Conservation (phyloP, 2,113 vertebrate genomes). For the Polypterus bichir region DNA sequence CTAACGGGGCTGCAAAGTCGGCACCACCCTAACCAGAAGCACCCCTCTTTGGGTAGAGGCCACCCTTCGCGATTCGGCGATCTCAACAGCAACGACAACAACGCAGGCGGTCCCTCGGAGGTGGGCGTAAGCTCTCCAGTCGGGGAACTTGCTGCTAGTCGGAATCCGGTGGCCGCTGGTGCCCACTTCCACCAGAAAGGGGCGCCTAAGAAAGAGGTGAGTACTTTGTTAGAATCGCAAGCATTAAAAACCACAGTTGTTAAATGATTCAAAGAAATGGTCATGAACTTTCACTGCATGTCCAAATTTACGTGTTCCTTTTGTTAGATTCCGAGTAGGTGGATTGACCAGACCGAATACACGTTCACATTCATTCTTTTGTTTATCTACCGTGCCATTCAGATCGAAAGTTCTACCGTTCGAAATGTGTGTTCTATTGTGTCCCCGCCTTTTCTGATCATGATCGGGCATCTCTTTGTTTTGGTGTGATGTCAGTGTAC, state of each 20-base stretch:
- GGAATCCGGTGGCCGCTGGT: slow-evolving; percentile 7
- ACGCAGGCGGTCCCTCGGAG: not conserved
- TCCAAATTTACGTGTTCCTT: not conserved
- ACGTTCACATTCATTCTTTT: not conserved
- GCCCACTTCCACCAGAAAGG: slow-evolving; percentile 26
- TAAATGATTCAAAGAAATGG: too few species aligned
- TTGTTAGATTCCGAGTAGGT: not conserved
- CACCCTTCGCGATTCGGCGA: slow-evolving; percentile 28
- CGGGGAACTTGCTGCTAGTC: slow-evolving; percentile 8
- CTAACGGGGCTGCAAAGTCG: slow-evolving; percentile 16
- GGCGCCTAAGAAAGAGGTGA: slow-evolving; percentile 35
- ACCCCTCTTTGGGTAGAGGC: slow-evolving; percentile 21
- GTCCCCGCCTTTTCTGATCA: too few species aligned
- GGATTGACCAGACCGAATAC: not conserved
- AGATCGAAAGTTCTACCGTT: too few species aligned
- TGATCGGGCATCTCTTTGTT: too few species aligned
- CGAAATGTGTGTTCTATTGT: too few species aligned
- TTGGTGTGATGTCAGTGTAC: too few species aligned
- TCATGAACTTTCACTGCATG: not conserved
- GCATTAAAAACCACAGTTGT: too few species aligned
- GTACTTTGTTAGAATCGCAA: not conserved
- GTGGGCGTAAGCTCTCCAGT: slow-evolving; percentile 5
- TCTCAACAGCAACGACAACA: slow-evolving; percentile 32
- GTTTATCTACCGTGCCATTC: not conserved
- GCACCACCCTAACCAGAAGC: slow-evolving; percentile 18